Conservation (phyloP, 2,797 vertebrate genomes). For the Pseudochromis fuscus region DNA sequence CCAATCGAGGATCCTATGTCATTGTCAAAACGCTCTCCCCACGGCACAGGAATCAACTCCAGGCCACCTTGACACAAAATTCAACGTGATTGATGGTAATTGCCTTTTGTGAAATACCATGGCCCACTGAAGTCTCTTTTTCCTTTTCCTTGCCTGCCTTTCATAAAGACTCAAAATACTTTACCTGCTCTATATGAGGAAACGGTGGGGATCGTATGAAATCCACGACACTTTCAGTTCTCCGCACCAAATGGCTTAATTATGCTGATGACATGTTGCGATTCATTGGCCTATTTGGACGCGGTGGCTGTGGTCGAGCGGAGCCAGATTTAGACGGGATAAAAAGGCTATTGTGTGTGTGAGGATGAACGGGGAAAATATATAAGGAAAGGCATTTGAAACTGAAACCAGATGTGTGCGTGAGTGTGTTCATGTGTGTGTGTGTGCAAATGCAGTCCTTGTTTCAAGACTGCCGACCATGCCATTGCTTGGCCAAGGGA, state of each 20-base stretch:
- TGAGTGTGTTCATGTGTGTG: conserved; percentile 37
- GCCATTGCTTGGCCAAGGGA: conserved; percentile 53
- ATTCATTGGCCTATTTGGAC: conserved; percentile 70
- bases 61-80: conserved; percentile 82
- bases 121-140: conserved; percentile 65
- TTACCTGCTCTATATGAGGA: conserved; percentile 55
- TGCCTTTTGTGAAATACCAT: conserved; percentile 77
- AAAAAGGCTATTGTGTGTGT: conserved; percentile 81
- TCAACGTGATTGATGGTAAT: conserved; percentile 83
- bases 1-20: conserved; percentile 75
- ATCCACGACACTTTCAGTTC: conserved; percentile 53
- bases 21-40: conserved; percentile 70
- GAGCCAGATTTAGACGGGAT: conserved; percentile 70
- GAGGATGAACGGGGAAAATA: conserved; percentile 74
- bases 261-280: conserved; percentile 75
- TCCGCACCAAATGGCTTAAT: conserved; percentile 68
- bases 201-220: conserved; percentile 35
- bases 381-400: conserved; percentile 79
- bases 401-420: conserved; percentile 84
- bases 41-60: conserved; percentile 73
- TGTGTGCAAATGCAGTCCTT: conserved; percentile 33
- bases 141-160: conserved; percentile 52
- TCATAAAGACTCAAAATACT: conserved; percentile 60
- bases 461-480: conserved; percentile 45
- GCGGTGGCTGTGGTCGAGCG: conserved; percentile 50